phyloP scores from a whole-genome alignment of 2,113 vertebrate genomes.

The Candoia aspera region DNA sequence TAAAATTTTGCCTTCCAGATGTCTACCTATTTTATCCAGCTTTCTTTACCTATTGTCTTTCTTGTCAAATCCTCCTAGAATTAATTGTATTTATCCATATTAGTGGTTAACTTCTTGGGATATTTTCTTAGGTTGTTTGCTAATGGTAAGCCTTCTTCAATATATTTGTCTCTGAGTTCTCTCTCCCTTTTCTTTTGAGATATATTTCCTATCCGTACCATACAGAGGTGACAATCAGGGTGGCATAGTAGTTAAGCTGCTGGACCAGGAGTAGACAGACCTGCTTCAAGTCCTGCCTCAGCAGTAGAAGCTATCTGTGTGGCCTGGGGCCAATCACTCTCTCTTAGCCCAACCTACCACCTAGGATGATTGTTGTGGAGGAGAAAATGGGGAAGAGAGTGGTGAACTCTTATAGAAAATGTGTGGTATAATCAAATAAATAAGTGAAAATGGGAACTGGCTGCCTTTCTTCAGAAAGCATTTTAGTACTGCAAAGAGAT shows the following conservation, averaged over 20 bases:
- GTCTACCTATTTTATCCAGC: background rate
- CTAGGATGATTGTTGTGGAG: background rate
- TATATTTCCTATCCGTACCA: background rate
- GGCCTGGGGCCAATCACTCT: background rate
- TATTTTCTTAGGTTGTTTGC: background rate
- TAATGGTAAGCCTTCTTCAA: background rate
- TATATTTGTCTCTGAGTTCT: background rate
- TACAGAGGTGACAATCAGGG: background rate
- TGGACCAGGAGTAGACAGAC: background rate
- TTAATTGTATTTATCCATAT: background rate
- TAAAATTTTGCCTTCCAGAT: background rate
- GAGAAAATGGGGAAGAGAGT: background rate
- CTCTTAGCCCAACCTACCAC: background rate
- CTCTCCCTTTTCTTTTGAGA: background rate
- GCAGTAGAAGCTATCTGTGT: background rate
- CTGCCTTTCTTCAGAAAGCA: background rate
- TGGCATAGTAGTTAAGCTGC: background rate
- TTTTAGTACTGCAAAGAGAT: background rate
- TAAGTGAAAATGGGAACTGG: background rate
- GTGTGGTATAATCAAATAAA: background rate
- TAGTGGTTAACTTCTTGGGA: background rate
- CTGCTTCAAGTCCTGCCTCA: background rate
- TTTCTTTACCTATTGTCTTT: background rate
- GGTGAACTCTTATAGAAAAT: background rate
- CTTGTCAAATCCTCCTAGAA: background rate